Evolutionary conservation across 2,888 invertebrate species (phyloP).

Genomic region (Furcula furcula): DNA sequence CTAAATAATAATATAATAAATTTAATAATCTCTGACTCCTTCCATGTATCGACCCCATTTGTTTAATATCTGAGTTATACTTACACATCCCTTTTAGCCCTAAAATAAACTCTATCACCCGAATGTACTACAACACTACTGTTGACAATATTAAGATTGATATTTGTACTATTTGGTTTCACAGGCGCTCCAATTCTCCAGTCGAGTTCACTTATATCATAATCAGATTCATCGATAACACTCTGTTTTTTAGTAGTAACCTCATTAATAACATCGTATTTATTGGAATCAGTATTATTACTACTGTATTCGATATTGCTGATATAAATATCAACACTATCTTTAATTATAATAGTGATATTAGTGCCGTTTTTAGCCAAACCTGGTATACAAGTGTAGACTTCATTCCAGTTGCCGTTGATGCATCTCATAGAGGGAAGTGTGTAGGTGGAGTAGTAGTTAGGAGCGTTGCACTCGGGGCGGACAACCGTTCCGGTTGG

Average conservation of each 20-base stretch:
- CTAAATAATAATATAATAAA: too few species aligned
- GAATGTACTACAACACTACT: conserved; percentile 32
- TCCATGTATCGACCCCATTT: too few species aligned
- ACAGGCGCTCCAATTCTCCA: conserved; percentile 39
- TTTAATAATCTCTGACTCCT: too few species aligned
- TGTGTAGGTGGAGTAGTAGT: conserved; percentile 43
- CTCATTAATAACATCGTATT: background rate
- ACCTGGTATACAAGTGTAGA: conserved; percentile 52
- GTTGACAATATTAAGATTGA: conserved; percentile 35
- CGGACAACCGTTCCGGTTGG: conserved; percentile 41
- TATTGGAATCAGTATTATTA: background rate
- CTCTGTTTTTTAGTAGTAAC: background rate
- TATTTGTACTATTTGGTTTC: conserved; percentile 3
- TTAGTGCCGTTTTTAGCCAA: conserved; percentile 47
- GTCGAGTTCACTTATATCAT: conserved; percentile 38
- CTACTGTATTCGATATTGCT: conserved; percentile 16
- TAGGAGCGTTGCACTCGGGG: conserved; percentile 43
- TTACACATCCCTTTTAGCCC: conserved; percentile 7
- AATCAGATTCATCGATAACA: conserved; percentile 17
- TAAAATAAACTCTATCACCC: conserved; percentile 20
- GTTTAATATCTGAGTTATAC: too few species aligned
- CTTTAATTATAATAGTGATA: conserved; percentile 48
- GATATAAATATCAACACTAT: conserved; percentile 42
- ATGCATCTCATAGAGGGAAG: conserved; percentile 45
- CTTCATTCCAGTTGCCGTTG: conserved; percentile 48